These are phyloP conservation scores for Andricus grossulariae DNA, from an alignment of 1,140 invertebrate genomes.

Conservation along the genomic window DNA sequence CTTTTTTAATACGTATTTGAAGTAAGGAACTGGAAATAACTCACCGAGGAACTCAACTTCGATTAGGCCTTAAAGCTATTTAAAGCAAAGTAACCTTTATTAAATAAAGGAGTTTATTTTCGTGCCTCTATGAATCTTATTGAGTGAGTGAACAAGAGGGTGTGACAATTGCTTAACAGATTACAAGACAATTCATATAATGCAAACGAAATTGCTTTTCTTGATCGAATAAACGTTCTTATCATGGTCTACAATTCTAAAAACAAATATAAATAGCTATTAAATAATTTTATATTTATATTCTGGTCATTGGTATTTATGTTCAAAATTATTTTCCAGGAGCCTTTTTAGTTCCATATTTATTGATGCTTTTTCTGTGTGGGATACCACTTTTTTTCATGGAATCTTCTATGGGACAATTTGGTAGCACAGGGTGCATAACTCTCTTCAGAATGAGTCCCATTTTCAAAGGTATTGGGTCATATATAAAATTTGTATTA, in stretches of 20 bases:
- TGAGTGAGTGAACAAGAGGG: conserved; percentile 32
- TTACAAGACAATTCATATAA: too few relatives aligned
- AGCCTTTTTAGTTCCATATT: conserved; percentile 86
- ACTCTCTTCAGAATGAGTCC: conserved; percentile 85
- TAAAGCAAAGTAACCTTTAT: background rate
- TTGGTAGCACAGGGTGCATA: conserved; percentile 87
- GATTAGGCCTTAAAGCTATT: background rate
- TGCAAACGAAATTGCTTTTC: too few relatives aligned
- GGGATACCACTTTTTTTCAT: conserved; percentile 93
- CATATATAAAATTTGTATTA: conserved; percentile 21
- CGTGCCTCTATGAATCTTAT: background rate
- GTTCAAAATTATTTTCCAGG: conserved; percentile 74
- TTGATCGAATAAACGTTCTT: background rate
- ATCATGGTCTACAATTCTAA: conserved; percentile 47
- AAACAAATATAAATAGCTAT: conserved; percentile 27
- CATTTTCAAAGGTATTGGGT: conserved; percentile 89
- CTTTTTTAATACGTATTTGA: background rate
- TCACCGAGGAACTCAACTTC: background rate
- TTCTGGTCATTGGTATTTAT: background rate
- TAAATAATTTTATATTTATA: background rate
- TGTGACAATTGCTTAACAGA: conserved; percentile 49
- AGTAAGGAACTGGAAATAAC: background rate
- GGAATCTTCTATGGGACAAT: conserved; percentile 92
- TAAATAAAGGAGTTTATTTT: background rate
- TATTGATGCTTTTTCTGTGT: conserved; percentile 85